Base-by-base conservation (phyloP, 2,888 invertebrate genomes). In the Yponomeuta evonymella region DNA sequence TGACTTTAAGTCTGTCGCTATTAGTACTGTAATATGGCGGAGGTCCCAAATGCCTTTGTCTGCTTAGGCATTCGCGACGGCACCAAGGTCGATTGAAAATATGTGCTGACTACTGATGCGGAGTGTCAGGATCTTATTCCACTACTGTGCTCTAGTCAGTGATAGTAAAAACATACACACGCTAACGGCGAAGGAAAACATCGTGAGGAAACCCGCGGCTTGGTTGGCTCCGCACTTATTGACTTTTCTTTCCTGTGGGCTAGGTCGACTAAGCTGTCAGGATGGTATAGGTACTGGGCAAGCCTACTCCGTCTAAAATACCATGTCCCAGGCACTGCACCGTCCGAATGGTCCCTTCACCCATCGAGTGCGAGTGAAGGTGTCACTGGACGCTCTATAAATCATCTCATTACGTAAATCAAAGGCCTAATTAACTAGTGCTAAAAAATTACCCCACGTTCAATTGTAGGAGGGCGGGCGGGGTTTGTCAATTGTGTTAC, bases 61-160 rank as follows among this genome's bases (percentile, higher is more conserved):
- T 85, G 83, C 79, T 89, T 87, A 87, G 83, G 79, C 82, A 90
- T 89, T 90, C 89, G 82, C 80, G 73, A 72, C 81, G 79, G 76
- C 75, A 72, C 76, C 83, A 89, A 90, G 90, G 90, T 81, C 85
- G 82, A 1, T 72, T 79, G 75, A 78, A 63, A 30, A 65, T 65
- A 48, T 64, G 80, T 71, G 69, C 74, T 73, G 89, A 89, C 85
- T 90, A 79, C 81, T 84, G 88, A 89, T 87, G 76, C 67, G 74
- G 3, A 12, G 12, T 58, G 15, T 58, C 15, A 58, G 51, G 43
- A 43, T 43, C 43, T 43, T 43, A 43, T 43, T 43, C 43, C 9
- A 43, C 43, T 43, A 43, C 43, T 43, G 43, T 43, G 9, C 43
- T 43, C 6, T 43, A 43, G 43, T 43, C 6, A 8, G 23, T 23